Evolutionary conservation across 2,888 invertebrate species (phyloP).

Genomic region (Parnassius orleans): DNA sequence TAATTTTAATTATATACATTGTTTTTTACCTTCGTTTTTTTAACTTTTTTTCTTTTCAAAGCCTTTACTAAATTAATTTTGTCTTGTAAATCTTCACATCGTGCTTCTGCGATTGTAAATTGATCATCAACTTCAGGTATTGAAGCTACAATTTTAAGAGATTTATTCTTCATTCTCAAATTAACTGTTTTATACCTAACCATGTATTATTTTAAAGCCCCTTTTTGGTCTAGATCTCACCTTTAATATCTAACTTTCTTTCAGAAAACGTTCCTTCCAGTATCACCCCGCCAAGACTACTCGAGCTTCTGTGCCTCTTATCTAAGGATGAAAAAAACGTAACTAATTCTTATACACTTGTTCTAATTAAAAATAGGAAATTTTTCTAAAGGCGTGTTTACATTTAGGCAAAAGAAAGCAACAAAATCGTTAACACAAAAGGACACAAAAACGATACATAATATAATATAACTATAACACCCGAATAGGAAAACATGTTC

Average conservation of each 20-base stretch:
- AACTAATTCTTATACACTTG: not conserved
- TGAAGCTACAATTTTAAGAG: slow-evolving; percentile 44
- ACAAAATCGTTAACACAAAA: no score
- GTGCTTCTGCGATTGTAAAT: slow-evolving; percentile 60
- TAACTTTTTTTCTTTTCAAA: slow-evolving; percentile 62
- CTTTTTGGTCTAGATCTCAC: slow-evolving; percentile 33
- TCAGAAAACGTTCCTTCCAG: slow-evolving; percentile 66
- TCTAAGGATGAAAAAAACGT: slow-evolving; percentile 41
- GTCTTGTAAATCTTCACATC: slow-evolving; percentile 65
- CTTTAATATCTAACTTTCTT: slow-evolving; percentile 60
- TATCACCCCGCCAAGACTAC: slow-evolving; percentile 58
- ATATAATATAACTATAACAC: no score
- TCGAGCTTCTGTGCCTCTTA: slow-evolving; percentile 72
- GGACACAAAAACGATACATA: no score
- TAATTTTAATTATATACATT: no score
- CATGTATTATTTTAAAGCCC: no score
- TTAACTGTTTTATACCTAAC: no score
- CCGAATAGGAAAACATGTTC: no score
- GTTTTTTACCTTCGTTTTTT: slow-evolving; percentile 62
- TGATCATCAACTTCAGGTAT: slow-evolving; percentile 68
- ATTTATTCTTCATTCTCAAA: no score
- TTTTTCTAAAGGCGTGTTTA: no score
- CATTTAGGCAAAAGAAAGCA: no score
- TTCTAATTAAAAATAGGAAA: no score
- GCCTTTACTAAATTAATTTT: slow-evolving; percentile 66